Evolutionary conservation across 2,888 invertebrate species (phyloP).

Genomic region (Lithophane semibrunnea): DNA sequence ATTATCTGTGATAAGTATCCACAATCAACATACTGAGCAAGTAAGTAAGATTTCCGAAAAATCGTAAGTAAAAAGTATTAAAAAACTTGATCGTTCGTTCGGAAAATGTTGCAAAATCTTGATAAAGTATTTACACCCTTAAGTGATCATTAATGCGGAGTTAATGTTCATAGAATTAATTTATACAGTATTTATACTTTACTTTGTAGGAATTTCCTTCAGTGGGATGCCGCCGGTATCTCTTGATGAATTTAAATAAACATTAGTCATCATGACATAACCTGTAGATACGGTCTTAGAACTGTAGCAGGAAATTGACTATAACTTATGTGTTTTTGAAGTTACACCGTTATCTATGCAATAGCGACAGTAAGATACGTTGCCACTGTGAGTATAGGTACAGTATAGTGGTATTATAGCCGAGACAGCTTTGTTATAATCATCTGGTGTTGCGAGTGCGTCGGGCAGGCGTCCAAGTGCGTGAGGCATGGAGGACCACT

Average conservation of each 20-base stretch:
- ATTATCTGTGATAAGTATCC: neutral
- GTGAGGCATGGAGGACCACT: constrained; percentile 10
- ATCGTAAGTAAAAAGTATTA: constrained; percentile 23
- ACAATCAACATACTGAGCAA: neutral
- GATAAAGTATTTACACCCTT: constrained; percentile 42
- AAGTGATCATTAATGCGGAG: constrained; percentile 46
- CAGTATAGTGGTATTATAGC: no score
- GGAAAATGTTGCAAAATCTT: constrained; percentile 17
- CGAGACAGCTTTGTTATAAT: constrained; percentile 8
- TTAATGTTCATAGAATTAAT: constrained; percentile 16
- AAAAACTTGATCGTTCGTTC: constrained; percentile 6
- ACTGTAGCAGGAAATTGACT: neutral
- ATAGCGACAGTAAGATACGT: neutral
- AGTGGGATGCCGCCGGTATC: neutral
- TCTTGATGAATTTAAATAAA: constrained; percentile 6
- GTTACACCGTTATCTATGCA: neutral
- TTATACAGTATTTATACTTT: constrained; percentile 6
- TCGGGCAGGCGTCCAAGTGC: constrained; percentile 42
- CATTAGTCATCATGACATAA: neutral
- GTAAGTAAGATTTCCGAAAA: neutral
- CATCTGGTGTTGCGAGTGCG: neutral
- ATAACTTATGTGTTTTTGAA: neutral
- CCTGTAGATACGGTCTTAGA: neutral
- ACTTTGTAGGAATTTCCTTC: constrained; percentile 20
- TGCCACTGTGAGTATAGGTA: no score